phyloP scores from a whole-genome alignment of 2,113 vertebrate species.

The Pterocles gutturalis region DNA sequence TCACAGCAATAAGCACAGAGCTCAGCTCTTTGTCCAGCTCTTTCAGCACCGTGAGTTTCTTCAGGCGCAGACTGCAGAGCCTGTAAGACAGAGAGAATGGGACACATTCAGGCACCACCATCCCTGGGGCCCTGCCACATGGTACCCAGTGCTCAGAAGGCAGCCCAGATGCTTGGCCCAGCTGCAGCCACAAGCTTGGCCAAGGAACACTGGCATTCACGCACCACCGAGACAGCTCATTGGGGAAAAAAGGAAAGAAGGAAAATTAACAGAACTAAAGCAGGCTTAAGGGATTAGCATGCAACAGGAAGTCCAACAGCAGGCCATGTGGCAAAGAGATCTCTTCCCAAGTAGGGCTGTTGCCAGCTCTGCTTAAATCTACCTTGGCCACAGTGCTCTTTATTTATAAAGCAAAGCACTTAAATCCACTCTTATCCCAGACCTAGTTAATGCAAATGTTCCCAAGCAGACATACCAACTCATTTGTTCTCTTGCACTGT shows the following conservation, averaged over 20 bases:
- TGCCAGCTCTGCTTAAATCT: slow-evolving; percentile 57
- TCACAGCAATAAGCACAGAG: slow-evolving; percentile 95
- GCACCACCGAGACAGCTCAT: not conserved
- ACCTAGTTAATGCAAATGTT: slow-evolving; percentile 22
- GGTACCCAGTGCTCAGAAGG: not conserved
- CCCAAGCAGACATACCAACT: not conserved
- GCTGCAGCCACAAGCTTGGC: not conserved
- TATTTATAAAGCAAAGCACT: slow-evolving; percentile 67
- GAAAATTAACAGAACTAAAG: slow-evolving; percentile 73
- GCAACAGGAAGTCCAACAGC: slow-evolving; percentile 66
- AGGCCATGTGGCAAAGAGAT: slow-evolving; percentile 61
- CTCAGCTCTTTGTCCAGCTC: slow-evolving; percentile 96
- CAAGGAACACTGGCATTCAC: not conserved
- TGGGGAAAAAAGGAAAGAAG: slow-evolving; percentile 34
- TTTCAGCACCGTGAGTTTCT: slow-evolving; percentile 92
- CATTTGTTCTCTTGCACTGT: not conserved
- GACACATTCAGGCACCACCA: slow-evolving; percentile 76
- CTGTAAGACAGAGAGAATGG: slow-evolving; percentile 80
- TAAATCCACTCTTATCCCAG: slow-evolving; percentile 42
- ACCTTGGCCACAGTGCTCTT: slow-evolving; percentile 23
- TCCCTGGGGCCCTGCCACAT: slow-evolving; percentile 66
- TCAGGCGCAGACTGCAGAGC: slow-evolving; percentile 94
- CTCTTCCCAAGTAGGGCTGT: slow-evolving; percentile 28
- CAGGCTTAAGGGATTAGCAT: slow-evolving; percentile 74
- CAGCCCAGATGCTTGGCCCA: slow-evolving; percentile 30